Evolutionary conservation across 2,888 invertebrate genomes (phyloP), one percentile per base, ranked within the genome.

Genomic region (Drosophila picticornis): DNA sequence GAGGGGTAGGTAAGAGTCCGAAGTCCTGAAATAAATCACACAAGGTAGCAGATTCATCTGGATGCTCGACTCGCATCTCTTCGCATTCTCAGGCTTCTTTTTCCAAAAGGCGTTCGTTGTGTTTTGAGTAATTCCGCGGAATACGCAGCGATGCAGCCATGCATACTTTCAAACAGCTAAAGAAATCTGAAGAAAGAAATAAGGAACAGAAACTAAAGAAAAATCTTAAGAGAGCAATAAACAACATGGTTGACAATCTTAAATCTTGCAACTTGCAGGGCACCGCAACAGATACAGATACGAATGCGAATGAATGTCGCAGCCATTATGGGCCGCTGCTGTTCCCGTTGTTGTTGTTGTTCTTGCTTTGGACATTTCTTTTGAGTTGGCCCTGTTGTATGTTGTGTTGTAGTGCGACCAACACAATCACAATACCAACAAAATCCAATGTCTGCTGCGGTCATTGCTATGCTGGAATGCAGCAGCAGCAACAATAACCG

Each of bases 231-330:
- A 90, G 90, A 84, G 80, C 84, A 69, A 88, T 88, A 88, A 89
- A 89, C 90, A 89, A 91, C 90, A 89, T 89, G 91, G 88, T 89
- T 89, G 88, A 91, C 88, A 89, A 89, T 89, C 90, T 86, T 91
- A 88, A 89, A 89, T 89, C 88, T 88, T 91, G 74, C 78, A 72
- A 80, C 80, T 83, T 85, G 74, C 79, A 75, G 80, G 77, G 78
- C 80, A 77, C 73, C 70, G 79, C 75, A 75, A 50, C 74, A 84
- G 80, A 77, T 56, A 80, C 89, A 75, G 75, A 86, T 85, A 81
- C 89, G 76, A 72, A 86, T 76, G 81, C 87, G 86, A 90, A 90
- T 77, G 90, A 88, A 90, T 90, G 90, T 90, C 90, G 90, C 87
- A 90, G 90, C 88, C 85, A 88, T 90, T 90, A 85, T 83, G 89